Evolutionary conservation across 1,140 invertebrate genomes (phyloP), one percentile per base, ranked within the genome.

Genomic region (Drosophila mojavensis): DNA sequence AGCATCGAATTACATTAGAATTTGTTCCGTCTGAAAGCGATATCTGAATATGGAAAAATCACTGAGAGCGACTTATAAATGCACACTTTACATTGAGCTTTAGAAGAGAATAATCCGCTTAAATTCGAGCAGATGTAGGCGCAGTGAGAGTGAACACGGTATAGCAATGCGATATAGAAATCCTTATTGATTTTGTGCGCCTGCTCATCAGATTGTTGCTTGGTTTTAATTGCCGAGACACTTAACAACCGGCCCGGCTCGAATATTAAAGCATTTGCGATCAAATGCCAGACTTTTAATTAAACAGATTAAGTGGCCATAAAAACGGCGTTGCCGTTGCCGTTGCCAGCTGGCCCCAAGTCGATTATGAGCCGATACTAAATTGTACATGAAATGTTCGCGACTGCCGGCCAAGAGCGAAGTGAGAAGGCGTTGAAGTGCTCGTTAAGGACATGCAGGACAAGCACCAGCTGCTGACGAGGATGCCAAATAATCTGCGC

Each of bases 301-400:
- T 86, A 88, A 86, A 56, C 58, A 65, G 79, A 78, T 83, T 83
- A 83, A 77, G 77, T 80, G 59, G 59, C 62, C 53, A 86, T 88
- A 79, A 79, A 68, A 45, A 7, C 61, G 20, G 4, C 11, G 26
- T 36, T 24, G 20, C 20, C 20, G 3, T 24, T 3, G 56, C 36
- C 10, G 20, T 36, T 24, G 56, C 41, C 48, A 59, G 41, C 13
- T 55, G 39, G 60, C 55, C 55, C 39, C n/a, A 20, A 65, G 30
- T 51, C 72, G 79, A 77, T 79, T 88, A 86, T 83, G 73, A 77
- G 79, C 72, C 77, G 72, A 77, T 83, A 79, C 75, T 82, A 74
- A 88, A 86, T 66, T 79, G 66, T 79, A 88, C 65, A 68, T 78
- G 51, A 83, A 70, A 79, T 71, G 55, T 77, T 74, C 50, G 20